These are phyloP conservation scores for Danaus melanippus DNA, from an alignment of 1,140 invertebrate genomes.

Conservation along the genomic window DNA sequence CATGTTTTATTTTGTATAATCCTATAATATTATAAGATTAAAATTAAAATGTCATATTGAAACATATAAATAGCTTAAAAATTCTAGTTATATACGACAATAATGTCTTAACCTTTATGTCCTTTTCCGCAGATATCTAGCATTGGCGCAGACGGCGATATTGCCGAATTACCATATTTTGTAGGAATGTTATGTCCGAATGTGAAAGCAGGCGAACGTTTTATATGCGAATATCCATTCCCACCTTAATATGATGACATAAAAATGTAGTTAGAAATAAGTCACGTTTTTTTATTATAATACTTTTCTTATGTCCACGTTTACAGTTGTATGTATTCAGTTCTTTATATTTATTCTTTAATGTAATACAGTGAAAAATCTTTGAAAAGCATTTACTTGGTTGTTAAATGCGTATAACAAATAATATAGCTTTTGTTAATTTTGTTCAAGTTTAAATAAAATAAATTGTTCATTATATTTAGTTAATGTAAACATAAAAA, in stretches of 20 bases:
- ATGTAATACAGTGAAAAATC: too few relatives aligned
- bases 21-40: slow-evolving; percentile 25
- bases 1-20: slow-evolving; percentile 32
- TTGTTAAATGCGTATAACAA: too few relatives aligned
- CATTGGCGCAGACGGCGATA: slow-evolving; percentile 33
- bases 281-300: too few relatives aligned
- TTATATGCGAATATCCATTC: slow-evolving; percentile 42
- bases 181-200: slow-evolving; percentile 35
- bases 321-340: too few relatives aligned
- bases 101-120: slow-evolving; percentile 31
- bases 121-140: slow-evolving; percentile 33
- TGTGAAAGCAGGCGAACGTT: slow-evolving; percentile 44
- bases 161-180: slow-evolving; percentile 20
- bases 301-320: too few relatives aligned
- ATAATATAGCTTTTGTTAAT: too few relatives aligned
- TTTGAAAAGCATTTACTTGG: too few relatives aligned
- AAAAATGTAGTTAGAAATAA: too few relatives aligned
- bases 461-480: too few relatives aligned
- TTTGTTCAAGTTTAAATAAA: too few relatives aligned
- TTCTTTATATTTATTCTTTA: too few relatives aligned
- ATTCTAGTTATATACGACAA: slow-evolving; percentile 1
- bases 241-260: slow-evolving; percentile 35
- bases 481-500: too few relatives aligned
- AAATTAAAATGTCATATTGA: background rate
- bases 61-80: background rate